Percentiles rank a stretch among this genome's conserved stretches.
Evolutionary conservation across 2,113 vertebrate species (phyloP).

Genomic region (Triplophysa tibetana): DNA sequence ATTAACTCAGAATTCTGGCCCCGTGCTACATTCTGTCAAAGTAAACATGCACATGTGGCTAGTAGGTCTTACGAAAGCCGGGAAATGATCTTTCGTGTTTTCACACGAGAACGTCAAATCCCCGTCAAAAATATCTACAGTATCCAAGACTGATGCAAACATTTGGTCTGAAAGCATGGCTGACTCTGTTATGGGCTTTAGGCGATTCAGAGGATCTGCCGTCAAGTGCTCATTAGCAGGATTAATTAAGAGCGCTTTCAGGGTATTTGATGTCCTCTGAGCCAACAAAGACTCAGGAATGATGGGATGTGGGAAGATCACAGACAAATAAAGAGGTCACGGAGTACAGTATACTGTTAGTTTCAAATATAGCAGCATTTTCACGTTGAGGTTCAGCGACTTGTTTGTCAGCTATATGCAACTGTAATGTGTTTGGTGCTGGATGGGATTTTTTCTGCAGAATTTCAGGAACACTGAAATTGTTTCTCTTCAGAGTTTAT

Average conservation of each 20-base stretch:
- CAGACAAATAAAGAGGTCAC: conserved; percentile 1
- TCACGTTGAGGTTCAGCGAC: conserved; percentile 7
- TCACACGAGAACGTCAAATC: background rate
- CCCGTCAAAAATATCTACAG: background rate
- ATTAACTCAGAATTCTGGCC: too few relatives aligned
- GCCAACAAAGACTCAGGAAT: conserved; percentile 64
- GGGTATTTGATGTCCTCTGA: conserved; percentile 53
- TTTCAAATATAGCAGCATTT: background rate
- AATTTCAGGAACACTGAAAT: background rate
- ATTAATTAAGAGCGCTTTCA: conserved; percentile 69
- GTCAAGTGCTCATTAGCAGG: conserved; percentile 64
- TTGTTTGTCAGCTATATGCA: background rate
- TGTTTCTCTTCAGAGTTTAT: background rate
- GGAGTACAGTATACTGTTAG: too few relatives aligned
- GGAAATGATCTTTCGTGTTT: background rate
- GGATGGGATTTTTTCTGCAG: background rate
- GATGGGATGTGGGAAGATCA: conserved; percentile 49
- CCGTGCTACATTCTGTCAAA: background rate
- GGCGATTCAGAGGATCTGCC: conserved; percentile 18
- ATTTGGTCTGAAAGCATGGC: conserved; percentile 10
- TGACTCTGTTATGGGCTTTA: background rate
- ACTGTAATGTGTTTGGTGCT: background rate
- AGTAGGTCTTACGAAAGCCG: background rate
- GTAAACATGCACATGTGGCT: background rate
- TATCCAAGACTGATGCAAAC: background rate